Percentiles rank a stretch among this genome's conserved stretches.
Evolutionary conservation across 2,888 invertebrate species (phyloP).

Genomic region (Tenthredo livida): DNA sequence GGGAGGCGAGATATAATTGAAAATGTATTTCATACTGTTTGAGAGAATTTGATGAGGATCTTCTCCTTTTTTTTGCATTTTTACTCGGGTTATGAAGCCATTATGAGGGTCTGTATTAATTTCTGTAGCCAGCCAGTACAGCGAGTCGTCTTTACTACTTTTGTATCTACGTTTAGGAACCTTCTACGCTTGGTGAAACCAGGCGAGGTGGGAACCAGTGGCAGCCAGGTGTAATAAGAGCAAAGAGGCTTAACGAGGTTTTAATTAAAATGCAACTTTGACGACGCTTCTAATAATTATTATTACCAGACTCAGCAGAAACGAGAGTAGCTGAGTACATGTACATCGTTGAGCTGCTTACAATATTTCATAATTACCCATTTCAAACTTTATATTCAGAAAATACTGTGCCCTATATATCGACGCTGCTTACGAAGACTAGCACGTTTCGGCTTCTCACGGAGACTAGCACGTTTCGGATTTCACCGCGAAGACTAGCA

Average conservation of each 20-base stretch:
- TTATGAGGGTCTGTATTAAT: conserved; percentile 4
- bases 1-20: not conserved
- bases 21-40: not conserved
- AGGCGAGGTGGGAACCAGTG: not conserved
- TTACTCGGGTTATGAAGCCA: not conserved
- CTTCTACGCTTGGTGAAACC: not conserved
- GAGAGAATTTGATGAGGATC: not conserved
- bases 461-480: too few species aligned
- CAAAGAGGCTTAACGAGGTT: conserved; percentile 35
- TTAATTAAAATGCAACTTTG: conserved; percentile 42
- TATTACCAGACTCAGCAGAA: conserved; percentile 11
- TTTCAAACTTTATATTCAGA: not conserved
- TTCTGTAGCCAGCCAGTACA: not conserved
- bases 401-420: not conserved
- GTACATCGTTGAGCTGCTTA: not conserved
- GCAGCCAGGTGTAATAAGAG: not conserved
- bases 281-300: conserved; percentile 16
- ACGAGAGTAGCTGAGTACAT: not conserved
- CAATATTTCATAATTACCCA: not conserved
- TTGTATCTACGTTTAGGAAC: not conserved
- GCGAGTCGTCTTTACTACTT: not conserved
- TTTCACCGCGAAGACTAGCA: too few species aligned
- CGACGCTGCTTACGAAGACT: too few species aligned
- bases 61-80: not conserved
- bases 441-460: too few species aligned